Percentiles rank a stretch among this genome's conserved stretches.
Conservation (phyloP, 1,140 invertebrate genomes). For the Centruroides sculpturatus region DNA sequence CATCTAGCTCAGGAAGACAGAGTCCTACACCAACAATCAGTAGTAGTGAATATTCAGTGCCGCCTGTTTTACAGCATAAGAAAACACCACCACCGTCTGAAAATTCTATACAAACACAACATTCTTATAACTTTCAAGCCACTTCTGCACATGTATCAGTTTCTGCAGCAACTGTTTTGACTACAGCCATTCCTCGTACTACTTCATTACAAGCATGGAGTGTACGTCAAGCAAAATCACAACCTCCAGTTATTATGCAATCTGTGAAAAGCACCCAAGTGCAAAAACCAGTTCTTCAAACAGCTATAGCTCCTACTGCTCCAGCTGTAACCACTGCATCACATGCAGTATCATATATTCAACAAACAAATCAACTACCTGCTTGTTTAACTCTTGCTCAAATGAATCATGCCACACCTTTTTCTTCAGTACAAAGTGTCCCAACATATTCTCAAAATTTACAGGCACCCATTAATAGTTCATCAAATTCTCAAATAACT, state of each 20-base stretch:
- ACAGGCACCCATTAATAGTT: too few relatives aligned
- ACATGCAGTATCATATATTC: too few relatives aligned
- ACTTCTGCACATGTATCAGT: constrained; percentile 6
- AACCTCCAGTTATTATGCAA: constrained; percentile 78
- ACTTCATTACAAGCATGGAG: constrained; percentile 27
- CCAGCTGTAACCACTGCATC: constrained; percentile 27
- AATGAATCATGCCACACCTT: constrained; percentile 76
- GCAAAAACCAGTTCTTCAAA: constrained; percentile 78
- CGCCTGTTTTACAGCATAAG: constrained; percentile 44
- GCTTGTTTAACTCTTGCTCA: constrained; percentile 66
- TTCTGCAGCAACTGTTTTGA: constrained; percentile 4
- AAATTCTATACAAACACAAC: constrained; percentile 51
- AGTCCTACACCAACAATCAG: constrained; percentile 21
- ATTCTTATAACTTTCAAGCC: constrained; percentile 12
- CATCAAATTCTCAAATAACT: too few relatives aligned
- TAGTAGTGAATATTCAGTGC: constrained; percentile 39
- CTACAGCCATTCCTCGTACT: constrained; percentile 15
- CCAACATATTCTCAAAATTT: too few relatives aligned
- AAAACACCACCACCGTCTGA: constrained; percentile 62
- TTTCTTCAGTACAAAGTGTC: constrained; percentile 49
- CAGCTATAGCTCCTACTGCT: constrained; percentile 72
- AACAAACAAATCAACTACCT: neutral
- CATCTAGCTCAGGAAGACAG: constrained; percentile 26
- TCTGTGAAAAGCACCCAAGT: constrained; percentile 79
- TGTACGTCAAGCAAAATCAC: constrained; percentile 43